These are phyloP conservation scores for Thermophis baileyi DNA, from an alignment of 2,113 vertebrate species.

Conservation along the genomic window DNA sequence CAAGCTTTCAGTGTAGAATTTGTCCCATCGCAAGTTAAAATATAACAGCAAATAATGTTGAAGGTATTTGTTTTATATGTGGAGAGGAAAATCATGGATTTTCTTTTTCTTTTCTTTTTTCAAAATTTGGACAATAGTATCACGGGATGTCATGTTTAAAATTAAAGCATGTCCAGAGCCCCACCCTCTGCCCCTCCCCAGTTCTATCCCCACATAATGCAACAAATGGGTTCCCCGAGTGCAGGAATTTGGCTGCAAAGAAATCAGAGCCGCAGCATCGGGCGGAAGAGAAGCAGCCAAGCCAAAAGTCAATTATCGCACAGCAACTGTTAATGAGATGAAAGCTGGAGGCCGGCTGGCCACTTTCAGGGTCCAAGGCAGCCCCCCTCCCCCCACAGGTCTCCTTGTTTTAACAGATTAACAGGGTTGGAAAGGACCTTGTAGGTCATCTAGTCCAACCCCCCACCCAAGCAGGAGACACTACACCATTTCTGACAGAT, in stretches of 20 bases:
- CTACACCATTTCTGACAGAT: no score
- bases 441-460: no score
- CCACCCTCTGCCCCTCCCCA: neutral
- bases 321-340: neutral
- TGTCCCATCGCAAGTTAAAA: neutral
- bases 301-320: neutral
- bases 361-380: neutral
- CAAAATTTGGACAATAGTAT: no score
- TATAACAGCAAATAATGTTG: neutral
- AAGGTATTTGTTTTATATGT: neutral
- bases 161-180: neutral
- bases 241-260: neutral
- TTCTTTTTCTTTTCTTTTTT: no score
- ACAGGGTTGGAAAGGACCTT: no score
- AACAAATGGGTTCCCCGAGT: neutral
- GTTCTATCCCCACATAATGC: neutral
- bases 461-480: no score
- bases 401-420: no score
- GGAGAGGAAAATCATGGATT: no score
- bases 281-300: neutral
- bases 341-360: neutral
- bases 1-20: neutral
- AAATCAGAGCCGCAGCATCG: no score
- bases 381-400: fast-evolving
- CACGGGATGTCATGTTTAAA: neutral